phyloP scores from a whole-genome alignment of 2,797 vertebrate genomes.

The Crypturellus tataupa region DNA sequence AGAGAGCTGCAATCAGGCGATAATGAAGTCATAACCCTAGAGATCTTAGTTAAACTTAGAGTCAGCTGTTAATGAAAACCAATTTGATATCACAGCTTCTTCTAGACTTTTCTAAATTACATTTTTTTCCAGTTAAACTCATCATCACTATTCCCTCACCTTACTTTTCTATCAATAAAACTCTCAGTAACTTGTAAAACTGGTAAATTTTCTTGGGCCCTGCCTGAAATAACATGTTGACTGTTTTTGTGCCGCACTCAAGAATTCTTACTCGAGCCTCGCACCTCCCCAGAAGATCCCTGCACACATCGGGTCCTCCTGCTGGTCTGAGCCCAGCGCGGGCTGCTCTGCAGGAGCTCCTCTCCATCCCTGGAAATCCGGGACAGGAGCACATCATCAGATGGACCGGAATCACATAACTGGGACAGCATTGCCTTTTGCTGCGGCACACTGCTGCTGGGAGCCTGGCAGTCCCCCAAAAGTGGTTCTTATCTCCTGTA shows the following conservation, averaged over 20 bases:
- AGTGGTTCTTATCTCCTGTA: fast-evolving
- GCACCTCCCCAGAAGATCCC: no score
- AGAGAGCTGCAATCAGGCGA: not conserved
- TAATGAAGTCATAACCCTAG: not conserved
- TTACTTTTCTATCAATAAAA: no score
- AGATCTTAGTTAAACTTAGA: constrained; percentile 21
- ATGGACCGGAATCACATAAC: not conserved
- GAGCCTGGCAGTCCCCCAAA: not conserved
- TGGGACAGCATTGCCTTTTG: not conserved
- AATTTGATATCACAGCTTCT: not conserved
- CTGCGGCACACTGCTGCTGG: not conserved
- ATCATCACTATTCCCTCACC: not conserved
- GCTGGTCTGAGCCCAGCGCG: not conserved
- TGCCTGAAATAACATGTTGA: not conserved
- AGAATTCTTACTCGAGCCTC: not conserved
- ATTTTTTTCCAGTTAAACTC: not conserved
- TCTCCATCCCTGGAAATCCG: not conserved
- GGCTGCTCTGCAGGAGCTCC: not conserved
- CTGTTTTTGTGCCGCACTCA: not conserved
- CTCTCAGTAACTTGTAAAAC: no score
- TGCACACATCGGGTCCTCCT: not conserved
- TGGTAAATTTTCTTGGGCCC: fast-evolving
- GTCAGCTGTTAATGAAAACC: constrained; percentile 6
- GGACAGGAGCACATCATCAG: not conserved
- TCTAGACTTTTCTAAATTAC: not conserved